Base-by-base conservation (phyloP, 2,113 vertebrate genomes). In the Oxyruncus cristatus region DNA sequence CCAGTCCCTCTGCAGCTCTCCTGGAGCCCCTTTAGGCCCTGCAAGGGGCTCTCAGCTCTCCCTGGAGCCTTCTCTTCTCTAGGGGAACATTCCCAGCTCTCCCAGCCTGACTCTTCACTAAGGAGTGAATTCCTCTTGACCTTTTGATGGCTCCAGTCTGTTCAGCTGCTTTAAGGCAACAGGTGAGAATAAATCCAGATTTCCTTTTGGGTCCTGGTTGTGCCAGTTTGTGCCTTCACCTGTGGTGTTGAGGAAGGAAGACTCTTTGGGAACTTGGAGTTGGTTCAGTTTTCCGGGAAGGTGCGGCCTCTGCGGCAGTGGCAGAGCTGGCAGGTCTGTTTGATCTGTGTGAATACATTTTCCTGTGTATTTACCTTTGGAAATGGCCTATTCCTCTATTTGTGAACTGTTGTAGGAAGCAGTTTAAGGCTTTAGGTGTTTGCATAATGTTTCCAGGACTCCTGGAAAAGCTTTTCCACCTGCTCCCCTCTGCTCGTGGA, bases 1-100 rank as follows among this genome's bases (percentile, higher is more conserved):
- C 56, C n/a, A 71, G n/a, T 26, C 74, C 85, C 50, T 88, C 67
- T 73, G 1, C 75, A 80, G 85, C 85, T 80, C 76, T 72, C 42
- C 75, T 72, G 67, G 67, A 72, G 58, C 41, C 30, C 63, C 47
- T 77, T 4, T 0, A 18, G 55, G 22, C 39, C 9, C 47, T 53
- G n/a, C 0, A 0, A 70, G 8, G 65, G 5, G 5, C 41, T 79
- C 8, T 2, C 2, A 72, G 35, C 11, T 73, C 59, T 80, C 50
- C 50, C 58, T 73, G 86, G 11, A 58, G 0, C 26, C 7, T 80
- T 15, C n/a, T 0, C 23, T 0, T 71, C 9, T 56, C 56, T 49
- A 39, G 47, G 6, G 1, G 39, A 78, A 1, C 47, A 7, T 0
- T 1, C 49, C 32, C 58, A 80, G 16, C 67, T 72, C 58, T 47